phyloP scores from a whole-genome alignment of 2,797 vertebrate genomes.

The Rhabdophis nuchalis region DNA sequence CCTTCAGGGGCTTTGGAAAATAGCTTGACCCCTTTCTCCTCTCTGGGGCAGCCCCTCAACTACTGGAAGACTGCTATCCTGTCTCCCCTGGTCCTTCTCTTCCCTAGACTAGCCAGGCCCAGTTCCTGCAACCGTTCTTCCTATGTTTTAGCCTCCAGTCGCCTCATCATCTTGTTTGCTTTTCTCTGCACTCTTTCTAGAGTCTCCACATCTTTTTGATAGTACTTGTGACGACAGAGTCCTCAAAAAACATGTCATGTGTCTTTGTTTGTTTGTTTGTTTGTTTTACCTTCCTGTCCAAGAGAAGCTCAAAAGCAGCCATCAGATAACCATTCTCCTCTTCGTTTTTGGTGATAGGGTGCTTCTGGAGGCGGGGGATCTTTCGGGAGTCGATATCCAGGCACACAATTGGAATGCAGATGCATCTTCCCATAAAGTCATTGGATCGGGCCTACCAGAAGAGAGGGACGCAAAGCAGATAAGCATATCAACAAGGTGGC shows the following conservation, averaged over 20 bases:
- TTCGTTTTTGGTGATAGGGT: slow-evolving; percentile 12
- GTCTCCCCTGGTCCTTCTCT: too few relatives aligned
- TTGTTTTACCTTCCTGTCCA: slow-evolving; percentile 55
- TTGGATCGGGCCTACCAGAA: slow-evolving; percentile 46
- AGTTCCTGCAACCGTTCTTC: too few relatives aligned
- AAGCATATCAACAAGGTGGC: neutral
- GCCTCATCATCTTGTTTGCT: too few relatives aligned
- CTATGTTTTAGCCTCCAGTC: too few relatives aligned
- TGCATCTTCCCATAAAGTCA: slow-evolving; percentile 57
- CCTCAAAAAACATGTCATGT: neutral
- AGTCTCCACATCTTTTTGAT: too few relatives aligned
- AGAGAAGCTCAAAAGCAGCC: slow-evolving; percentile 69
- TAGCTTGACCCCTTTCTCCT: too few relatives aligned
- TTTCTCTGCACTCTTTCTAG: too few relatives aligned
- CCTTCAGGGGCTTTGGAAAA: too few relatives aligned
- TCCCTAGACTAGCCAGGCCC: too few relatives aligned
- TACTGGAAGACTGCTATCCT: too few relatives aligned
- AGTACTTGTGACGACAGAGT: neutral
- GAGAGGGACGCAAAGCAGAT: neutral
- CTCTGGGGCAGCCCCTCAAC: too few relatives aligned
- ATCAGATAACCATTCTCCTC: slow-evolving; percentile 55
- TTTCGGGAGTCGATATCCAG: slow-evolving; percentile 35
- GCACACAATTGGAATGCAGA: slow-evolving; percentile 59
- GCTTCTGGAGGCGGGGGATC: slow-evolving; percentile 52
- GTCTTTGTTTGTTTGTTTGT: neutral